Conservation (phyloP, 1,140 invertebrate genomes). For the Heliconius hermathena region DNA sequence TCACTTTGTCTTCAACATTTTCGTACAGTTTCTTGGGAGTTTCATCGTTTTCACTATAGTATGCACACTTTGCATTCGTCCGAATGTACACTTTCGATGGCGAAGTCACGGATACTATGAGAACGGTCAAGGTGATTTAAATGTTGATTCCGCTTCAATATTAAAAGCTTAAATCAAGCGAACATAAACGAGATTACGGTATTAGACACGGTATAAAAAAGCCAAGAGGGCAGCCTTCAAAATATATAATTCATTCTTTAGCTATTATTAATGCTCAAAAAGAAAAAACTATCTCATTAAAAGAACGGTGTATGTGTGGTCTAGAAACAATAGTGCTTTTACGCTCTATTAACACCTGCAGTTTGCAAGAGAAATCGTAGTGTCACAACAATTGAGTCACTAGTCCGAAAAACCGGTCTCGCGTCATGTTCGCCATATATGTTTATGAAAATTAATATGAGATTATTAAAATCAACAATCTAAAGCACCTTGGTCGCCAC, state of each 20-base stretch:
- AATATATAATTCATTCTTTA: neutral
- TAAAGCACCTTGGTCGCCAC: slow-evolving; percentile 79
- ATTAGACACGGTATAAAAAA: neutral
- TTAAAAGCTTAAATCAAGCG: slow-evolving; percentile 23
- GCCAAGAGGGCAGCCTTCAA: slow-evolving; percentile 6
- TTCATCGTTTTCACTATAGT: slow-evolving; percentile 77
- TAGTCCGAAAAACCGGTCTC: slow-evolving; percentile 32
- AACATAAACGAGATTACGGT: slow-evolving; percentile 30
- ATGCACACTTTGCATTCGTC: slow-evolving; percentile 67
- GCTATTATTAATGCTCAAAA: neutral
- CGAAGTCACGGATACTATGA: slow-evolving; percentile 77
- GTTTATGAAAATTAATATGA: slow-evolving; percentile 22
- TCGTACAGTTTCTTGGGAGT: slow-evolving; percentile 40
- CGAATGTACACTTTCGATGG: slow-evolving; percentile 75
- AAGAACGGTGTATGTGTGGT: neutral
- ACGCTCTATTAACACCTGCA: slow-evolving; percentile 28
- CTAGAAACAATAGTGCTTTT: slow-evolving; percentile 15
- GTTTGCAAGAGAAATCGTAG: slow-evolving; percentile 32
- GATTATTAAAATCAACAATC: slow-evolving; percentile 40
- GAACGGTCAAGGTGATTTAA: slow-evolving; percentile 52
- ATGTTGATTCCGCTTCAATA: slow-evolving; percentile 30
- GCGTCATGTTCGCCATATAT: slow-evolving; percentile 44
- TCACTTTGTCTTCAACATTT: slow-evolving; percentile 53
- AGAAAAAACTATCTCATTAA: neutral
- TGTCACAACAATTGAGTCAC: slow-evolving; percentile 51